phyloP scores from a whole-genome alignment of 2,888 invertebrate species.

The Achlya flavicornis region DNA sequence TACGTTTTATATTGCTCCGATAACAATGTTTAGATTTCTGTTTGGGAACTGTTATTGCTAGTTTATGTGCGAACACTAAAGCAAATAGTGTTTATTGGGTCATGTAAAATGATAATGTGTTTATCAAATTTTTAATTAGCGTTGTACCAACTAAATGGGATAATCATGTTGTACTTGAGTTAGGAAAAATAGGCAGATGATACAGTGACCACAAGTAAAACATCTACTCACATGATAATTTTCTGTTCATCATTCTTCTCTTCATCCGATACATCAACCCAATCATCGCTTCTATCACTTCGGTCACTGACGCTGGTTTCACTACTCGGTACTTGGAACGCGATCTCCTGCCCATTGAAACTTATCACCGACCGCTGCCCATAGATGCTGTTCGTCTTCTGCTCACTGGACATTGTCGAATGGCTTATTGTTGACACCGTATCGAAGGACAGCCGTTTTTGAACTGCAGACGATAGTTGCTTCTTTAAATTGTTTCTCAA shows the following conservation, averaged over 20 bases:
- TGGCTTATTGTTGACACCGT: slow-evolving; percentile 78
- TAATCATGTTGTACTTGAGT: neutral
- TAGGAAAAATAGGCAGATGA: neutral
- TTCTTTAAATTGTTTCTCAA: slow-evolving; percentile 68
- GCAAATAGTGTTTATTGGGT: slow-evolving; percentile 41
- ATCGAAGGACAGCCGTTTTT: slow-evolving; percentile 75
- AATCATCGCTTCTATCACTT: slow-evolving; percentile 86
- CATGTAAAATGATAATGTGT: slow-evolving; percentile 28
- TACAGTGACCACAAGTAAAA: neutral
- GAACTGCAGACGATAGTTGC: slow-evolving; percentile 62
- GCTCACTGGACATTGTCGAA: slow-evolving; percentile 84
- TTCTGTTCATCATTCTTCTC: slow-evolving; percentile 78
- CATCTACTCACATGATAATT: slow-evolving; percentile 83
- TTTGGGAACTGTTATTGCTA: slow-evolving; percentile 54
- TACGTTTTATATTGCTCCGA: slow-evolving; percentile 55
- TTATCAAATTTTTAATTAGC: slow-evolving; percentile 1
- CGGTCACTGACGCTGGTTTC: slow-evolving; percentile 84
- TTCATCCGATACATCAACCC: slow-evolving; percentile 86
- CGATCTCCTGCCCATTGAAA: slow-evolving; percentile 78
- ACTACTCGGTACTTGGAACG: slow-evolving; percentile 81
- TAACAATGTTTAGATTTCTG: slow-evolving; percentile 70
- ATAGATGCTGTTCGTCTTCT: slow-evolving; percentile 85
- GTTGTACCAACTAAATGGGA: neutral
- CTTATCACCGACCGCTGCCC: slow-evolving; percentile 80
- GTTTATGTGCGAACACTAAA: slow-evolving; percentile 26